These are phyloP conservation scores for Astropecten irregularis DNA, from an alignment of 53 echinoderm and acorn worm genomes.

Conservation along the genomic window DNA sequence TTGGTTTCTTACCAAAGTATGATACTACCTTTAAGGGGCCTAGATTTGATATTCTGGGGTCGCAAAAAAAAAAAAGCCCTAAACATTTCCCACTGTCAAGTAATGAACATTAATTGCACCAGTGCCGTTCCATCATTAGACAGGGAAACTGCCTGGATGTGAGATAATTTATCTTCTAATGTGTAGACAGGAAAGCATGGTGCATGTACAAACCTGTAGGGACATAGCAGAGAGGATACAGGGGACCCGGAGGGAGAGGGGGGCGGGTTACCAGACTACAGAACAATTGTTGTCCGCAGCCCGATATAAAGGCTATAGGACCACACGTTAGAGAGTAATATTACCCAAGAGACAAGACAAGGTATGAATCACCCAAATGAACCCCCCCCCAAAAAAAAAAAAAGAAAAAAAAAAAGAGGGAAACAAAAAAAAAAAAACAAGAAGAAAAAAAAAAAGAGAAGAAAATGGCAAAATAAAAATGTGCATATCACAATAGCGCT, in stretches of 20 bases:
- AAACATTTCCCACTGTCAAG: slow-evolving; percentile 14
- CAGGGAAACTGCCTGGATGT: slow-evolving; percentile 24
- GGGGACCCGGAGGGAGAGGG: too few relatives aligned
- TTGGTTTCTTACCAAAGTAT: too few relatives aligned
- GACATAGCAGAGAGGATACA: too few relatives aligned
- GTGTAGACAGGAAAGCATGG: slow-evolving; percentile 2
- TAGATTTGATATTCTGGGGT: too few relatives aligned
- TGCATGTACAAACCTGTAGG: too few relatives aligned
- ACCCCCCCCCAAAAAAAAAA: neutral
- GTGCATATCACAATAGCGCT: too few relatives aligned
- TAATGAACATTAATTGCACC: neutral
- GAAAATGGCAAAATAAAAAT: too few relatives aligned
- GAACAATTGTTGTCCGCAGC: slow-evolving; percentile 1
- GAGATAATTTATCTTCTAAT: slow-evolving; percentile 25
- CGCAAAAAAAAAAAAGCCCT: too few relatives aligned
- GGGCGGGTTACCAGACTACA: neutral
- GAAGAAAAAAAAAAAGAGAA: too few relatives aligned
- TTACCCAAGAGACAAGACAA: neutral
- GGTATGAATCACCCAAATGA: slow-evolving; percentile 9
- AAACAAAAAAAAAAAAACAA: neutral
- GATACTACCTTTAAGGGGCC: too few relatives aligned
- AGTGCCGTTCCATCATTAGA: neutral
- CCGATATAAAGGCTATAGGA: too few relatives aligned
- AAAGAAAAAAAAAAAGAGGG: neutral
- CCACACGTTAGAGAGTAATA: neutral